Evolutionary conservation across 2,113 vertebrate genomes (phyloP).

Genomic region (Neoarius graeffei): DNA sequence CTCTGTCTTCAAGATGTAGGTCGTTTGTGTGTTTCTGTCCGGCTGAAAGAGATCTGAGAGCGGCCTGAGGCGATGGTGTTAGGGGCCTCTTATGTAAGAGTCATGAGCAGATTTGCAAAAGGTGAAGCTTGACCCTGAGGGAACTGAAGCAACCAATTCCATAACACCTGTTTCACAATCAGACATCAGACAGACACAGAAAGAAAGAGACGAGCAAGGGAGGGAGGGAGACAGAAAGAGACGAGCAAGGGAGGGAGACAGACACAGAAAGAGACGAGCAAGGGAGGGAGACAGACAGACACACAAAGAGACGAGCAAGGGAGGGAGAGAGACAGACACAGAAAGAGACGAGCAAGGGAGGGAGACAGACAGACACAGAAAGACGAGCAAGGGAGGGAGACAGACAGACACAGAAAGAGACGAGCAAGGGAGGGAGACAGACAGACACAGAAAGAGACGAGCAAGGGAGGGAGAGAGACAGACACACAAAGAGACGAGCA

Average conservation of each 20-base stretch:
- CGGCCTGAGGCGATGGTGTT: neutral
- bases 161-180: conserved; percentile 51
- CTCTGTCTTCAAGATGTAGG: neutral
- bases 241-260: no score
- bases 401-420: no score
- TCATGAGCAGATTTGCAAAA: conserved; percentile 17
- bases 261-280: neutral
- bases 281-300: neutral
- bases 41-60: neutral
- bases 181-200: neutral
- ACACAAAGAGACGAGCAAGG: neutral
- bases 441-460: neutral
- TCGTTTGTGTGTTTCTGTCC: neutral
- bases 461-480: no score
- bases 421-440: neutral
- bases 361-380: no score
- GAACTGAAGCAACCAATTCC: conserved; percentile 34
- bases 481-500: no score
- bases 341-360: no score
- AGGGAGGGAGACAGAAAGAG: neutral
- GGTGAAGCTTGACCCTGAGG: conserved; percentile 13
- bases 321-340: no score
- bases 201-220: neutral
- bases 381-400: no score
- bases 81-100: neutral